Base-by-base conservation (phyloP, 2,888 invertebrate genomes). In the Acholoe squamosa region DNA sequence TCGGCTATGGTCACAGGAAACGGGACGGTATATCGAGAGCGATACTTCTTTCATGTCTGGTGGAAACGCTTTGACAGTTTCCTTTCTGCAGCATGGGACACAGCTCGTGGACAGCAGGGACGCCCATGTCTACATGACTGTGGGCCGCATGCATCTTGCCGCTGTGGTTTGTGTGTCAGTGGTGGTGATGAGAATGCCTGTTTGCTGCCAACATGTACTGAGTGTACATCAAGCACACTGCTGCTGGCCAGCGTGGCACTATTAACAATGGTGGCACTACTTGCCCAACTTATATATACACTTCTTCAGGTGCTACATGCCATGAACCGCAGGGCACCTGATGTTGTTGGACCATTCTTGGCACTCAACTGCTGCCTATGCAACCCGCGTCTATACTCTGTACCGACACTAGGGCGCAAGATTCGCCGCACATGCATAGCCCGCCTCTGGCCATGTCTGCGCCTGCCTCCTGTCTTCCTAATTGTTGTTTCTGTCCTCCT, bases 91-190 rank as follows among this genome's bases (percentile, higher is more conserved):
- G 92, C 93, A 56, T 92, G 90, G 33, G 91, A 93, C 77, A 91
- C 93, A 31, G 92, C 93, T 86, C 61, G 90, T n/a, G 93, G 93
- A 3, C 54, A 89, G n/a, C 19, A 54, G 7, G 95, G 95, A 25
- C 94, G 94, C 91, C 91, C 94, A 10, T 95, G 95, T 90, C 43
- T 91, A 19, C 94, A 95, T 84, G 95, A 95, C 92, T 95, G 95
- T 92, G 95, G 95, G 3, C 95, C 95, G 16, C 93, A 93, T 84
- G 95, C 94, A 10, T 94, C 94, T 0, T 95, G 95, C 91, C 92
- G 94, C 0, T 95, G 95, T 92, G 94, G 95, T 0, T 91, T 95
- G 5, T 95, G 95, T 92, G 93, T 94, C 22, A 92, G 91, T 56
- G 93, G 93, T 33, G 94, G 93, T 43, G 93, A 94, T 89, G 14